Conservation (phyloP, 2,113 vertebrate genomes). For the Cranoglanis bouderius region DNA sequence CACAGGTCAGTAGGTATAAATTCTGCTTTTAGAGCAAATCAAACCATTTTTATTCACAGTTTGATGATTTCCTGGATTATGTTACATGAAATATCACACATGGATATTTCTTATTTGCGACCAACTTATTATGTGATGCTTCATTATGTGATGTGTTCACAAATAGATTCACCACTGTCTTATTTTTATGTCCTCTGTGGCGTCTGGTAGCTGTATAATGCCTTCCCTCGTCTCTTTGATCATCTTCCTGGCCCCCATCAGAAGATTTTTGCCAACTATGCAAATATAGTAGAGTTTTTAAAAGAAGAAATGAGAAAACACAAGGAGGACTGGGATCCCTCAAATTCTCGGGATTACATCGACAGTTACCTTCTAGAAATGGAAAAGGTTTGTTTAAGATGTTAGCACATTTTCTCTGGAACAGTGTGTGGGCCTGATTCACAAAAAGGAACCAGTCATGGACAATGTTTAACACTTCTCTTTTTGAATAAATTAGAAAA, state of each 20-base stretch:
- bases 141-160: neutral
- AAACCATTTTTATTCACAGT: neutral
- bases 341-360: conserved; percentile 64
- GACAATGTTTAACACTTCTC: rapidly evolving
- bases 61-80: neutral
- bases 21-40: neutral
- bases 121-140: neutral
- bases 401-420: neutral
- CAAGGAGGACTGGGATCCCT: conserved; percentile 58
- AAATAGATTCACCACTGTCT: neutral
- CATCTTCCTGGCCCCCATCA: conserved; percentile 63
- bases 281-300: conserved; percentile 59
- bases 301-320: conserved; percentile 53
- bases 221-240: conserved; percentile 62
- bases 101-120: neutral
- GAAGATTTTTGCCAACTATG: conserved; percentile 46
- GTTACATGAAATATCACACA: too few relatives aligned
- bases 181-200: neutral
- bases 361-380: conserved; percentile 65
- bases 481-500: conserved; percentile 33
- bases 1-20: conserved; percentile 62
- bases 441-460: neutral
- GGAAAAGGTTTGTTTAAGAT: conserved; percentile 59
- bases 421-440: neutral
- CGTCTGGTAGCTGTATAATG: conserved; percentile 62